Percentiles rank a stretch among this genome's conserved stretches.
These are phyloP conservation scores for Chelon labrosus DNA, from an alignment of 2,797 vertebrate species.

Conservation along the genomic window DNA sequence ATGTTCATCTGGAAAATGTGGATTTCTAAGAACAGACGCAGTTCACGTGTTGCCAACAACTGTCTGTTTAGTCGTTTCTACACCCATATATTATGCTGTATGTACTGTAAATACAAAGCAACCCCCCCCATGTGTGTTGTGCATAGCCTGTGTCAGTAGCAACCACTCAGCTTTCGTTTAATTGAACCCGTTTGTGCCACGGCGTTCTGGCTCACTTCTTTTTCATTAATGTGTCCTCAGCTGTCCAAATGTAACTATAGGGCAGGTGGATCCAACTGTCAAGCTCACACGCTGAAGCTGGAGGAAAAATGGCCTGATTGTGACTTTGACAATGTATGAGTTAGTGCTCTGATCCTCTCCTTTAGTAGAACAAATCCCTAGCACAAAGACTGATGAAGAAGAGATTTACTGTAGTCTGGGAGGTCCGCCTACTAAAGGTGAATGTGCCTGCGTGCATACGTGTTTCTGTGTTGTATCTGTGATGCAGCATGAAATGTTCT, in stretches of 20 bases:
- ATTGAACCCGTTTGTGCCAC: conserved; percentile 26
- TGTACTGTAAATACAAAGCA: background rate
- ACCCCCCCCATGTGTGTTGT: background rate
- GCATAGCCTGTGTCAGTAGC: background rate
- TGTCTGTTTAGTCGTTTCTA: background rate
- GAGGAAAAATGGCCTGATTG: conserved; percentile 64
- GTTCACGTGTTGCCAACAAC: conserved; percentile 8
- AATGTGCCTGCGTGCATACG: conserved; percentile 33
- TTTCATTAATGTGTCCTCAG: conserved; percentile 48
- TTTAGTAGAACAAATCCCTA: conserved; percentile 77
- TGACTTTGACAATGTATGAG: conserved; percentile 68
- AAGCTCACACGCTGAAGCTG: conserved; percentile 38
- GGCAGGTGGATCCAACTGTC: conserved; percentile 44
- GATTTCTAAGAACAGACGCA: conserved; percentile 10
- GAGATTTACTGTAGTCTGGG: conserved; percentile 72
- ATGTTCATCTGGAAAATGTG: background rate
- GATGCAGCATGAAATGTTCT: conserved; percentile 64
- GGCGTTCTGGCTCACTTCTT: conserved; percentile 19
- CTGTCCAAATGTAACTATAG: conserved; percentile 59
- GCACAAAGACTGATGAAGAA: conserved; percentile 67
- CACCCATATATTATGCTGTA: background rate
- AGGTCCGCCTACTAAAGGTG: conserved; percentile 61
- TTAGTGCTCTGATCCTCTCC: conserved; percentile 70
- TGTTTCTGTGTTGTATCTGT: conserved; percentile 32
- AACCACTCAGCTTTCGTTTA: background rate